phyloP scores from a whole-genome alignment of 1,140 invertebrate genomes.

The Dolichoris vasculosae region DNA sequence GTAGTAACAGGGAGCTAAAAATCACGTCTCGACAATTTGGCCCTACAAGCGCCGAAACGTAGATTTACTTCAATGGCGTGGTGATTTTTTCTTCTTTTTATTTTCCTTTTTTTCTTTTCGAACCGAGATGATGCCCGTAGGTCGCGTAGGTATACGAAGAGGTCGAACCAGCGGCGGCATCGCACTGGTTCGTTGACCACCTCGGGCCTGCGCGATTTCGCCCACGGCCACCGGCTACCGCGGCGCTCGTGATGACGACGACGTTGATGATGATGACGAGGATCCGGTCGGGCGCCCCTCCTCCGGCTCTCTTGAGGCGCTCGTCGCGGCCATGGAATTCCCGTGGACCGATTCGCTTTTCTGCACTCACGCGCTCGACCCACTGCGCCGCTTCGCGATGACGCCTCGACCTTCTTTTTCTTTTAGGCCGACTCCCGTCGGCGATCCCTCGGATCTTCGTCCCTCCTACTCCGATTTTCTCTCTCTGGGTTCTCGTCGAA shows the following conservation, averaged over 20 bases:
- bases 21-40: no score
- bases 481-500: no score
- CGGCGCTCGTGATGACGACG: neutral
- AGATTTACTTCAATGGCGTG: no score
- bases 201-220: slow-evolving; percentile 6
- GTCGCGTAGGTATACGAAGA: neutral
- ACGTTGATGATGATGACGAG: slow-evolving; percentile 20
- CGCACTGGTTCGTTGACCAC: slow-evolving; percentile 28
- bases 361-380: slow-evolving; percentile 32
- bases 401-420: neutral
- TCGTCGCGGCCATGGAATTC: slow-evolving; percentile 17
- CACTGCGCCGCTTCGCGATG: slow-evolving; percentile 8
- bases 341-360: slow-evolving; percentile 25
- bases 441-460: neutral
- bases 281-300: slow-evolving; percentile 1
- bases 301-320: neutral
- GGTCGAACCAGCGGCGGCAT: neutral
- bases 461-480: neutral
- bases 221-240: slow-evolving; percentile 15
- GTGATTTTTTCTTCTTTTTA: no score
- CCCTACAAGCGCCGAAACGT: no score
- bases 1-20: no score
- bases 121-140: neutral
- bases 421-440: neutral
- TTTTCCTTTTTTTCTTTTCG: no score